Evolutionary conservation across 1,140 invertebrate genomes (phyloP).

Genomic region (Eufriesea mexicana): DNA sequence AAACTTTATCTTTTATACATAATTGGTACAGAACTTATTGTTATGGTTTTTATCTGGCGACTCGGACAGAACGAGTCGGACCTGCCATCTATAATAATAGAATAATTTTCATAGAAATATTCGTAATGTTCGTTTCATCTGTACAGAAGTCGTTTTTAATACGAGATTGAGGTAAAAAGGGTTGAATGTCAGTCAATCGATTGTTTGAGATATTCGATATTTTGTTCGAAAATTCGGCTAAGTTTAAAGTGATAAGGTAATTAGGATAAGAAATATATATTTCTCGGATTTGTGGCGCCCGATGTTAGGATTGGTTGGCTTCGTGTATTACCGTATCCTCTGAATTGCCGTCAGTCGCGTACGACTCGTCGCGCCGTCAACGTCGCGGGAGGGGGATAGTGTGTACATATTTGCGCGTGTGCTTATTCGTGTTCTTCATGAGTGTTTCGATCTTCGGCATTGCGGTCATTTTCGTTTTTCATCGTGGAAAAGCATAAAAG

Average conservation of each 20-base stretch:
- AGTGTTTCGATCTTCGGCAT: neutral
- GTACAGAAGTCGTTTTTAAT: neutral
- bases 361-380: conserved; percentile 73
- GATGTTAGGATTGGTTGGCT: conserved; percentile 29
- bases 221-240: neutral
- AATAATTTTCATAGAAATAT: neutral
- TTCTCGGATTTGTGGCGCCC: conserved; percentile 17
- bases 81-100: neutral
- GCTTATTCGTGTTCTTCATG: neutral
- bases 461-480: neutral
- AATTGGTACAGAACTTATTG: neutral
- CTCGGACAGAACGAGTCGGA: neutral
- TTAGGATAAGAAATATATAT: conserved; percentile 23
- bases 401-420: neutral
- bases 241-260: conserved; percentile 1
- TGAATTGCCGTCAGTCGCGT: conserved; percentile 72
- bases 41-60: neutral
- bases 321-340: conserved; percentile 59
- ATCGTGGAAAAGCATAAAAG: neutral
- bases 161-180: neutral
- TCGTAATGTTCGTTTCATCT: neutral
- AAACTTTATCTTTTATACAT: neutral
- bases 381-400: conserved; percentile 31
- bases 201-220: neutral
- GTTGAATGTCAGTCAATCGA: neutral